A percentile compares a stretch with the other conserved stretches of the same genome.
These are phyloP conservation scores for Acrobasis consociella DNA, from an alignment of 2,888 invertebrate genomes.

Conservation along the genomic window DNA sequence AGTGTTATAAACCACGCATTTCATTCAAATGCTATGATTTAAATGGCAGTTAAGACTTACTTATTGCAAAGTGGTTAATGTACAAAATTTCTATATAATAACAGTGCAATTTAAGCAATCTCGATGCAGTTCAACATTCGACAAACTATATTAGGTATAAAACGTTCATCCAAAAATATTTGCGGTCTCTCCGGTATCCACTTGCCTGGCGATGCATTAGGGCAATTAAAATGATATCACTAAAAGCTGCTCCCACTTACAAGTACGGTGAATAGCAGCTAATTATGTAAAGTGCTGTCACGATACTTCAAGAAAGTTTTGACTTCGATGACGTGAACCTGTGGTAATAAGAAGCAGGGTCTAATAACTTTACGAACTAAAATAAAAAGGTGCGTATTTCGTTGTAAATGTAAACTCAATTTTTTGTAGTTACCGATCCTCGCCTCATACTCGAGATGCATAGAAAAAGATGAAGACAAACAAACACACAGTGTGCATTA, in stretches of 20 bases:
- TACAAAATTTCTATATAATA: no score
- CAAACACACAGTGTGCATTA: no score
- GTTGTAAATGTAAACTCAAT: no score
- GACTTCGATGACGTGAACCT: background rate
- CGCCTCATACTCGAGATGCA: no score
- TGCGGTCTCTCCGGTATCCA: constrained; percentile 1
- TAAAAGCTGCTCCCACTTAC: constrained; percentile 33
- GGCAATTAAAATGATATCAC: constrained; percentile 35
- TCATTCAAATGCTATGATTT: no score
- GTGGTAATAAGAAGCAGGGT: background rate
- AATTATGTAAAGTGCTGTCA: constrained; percentile 35
- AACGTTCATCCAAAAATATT: constrained; percentile 13
- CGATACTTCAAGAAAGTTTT: constrained; percentile 22
- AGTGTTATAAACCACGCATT: no score
- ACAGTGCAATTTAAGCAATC: background rate
- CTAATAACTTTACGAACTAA: no score
- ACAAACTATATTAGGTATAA: background rate
- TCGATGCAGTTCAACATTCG: background rate
- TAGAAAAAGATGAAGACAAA: no score
- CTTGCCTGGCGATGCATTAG: constrained; percentile 25
- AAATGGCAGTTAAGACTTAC: no score
- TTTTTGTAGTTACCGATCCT: no score
- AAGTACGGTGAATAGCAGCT: constrained; percentile 26
- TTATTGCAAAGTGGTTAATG: no score
- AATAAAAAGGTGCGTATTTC: no score